A percentile compares a stretch with the other conserved stretches of the same genome.
Evolutionary conservation across 2,113 vertebrate genomes (phyloP).

Genomic region (Mobula hypostoma): DNA sequence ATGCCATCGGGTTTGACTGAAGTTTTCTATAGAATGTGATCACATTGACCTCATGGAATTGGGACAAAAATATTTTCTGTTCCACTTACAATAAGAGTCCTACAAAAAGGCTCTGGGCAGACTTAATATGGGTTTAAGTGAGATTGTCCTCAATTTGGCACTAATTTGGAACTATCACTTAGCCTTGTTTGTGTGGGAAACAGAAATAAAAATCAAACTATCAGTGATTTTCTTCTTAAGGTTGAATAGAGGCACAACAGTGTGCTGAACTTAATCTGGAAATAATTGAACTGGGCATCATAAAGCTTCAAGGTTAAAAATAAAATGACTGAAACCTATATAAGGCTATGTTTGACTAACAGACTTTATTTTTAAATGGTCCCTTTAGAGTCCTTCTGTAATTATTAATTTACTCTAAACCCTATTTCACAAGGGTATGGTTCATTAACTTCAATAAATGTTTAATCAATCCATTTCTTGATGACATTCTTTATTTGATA

Average conservation of each 20-base stretch:
- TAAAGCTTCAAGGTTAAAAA: not conserved
- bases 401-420: constrained; percentile 1
- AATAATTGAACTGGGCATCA: not conserved
- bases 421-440: not conserved
- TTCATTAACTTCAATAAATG: constrained; percentile 5
- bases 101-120: not conserved
- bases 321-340: not conserved
- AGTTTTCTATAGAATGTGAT: not conserved
- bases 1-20: not conserved
- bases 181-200: not conserved
- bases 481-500: not conserved
- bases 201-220: not conserved
- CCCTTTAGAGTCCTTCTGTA: not conserved
- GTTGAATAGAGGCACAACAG: not conserved
- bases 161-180: not conserved
- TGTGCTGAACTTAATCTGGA: not conserved
- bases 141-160: not conserved
- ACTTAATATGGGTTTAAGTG: not conserved
- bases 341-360: not conserved
- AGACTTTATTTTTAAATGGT: constrained; percentile 6
- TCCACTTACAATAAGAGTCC: not conserved
- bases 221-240: not conserved
- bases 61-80: not conserved
- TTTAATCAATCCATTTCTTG: constrained; percentile 4
- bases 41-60: not conserved